phyloP scores from a whole-genome alignment of 2,113 vertebrate genomes.

The Parotia lawesii region DNA sequence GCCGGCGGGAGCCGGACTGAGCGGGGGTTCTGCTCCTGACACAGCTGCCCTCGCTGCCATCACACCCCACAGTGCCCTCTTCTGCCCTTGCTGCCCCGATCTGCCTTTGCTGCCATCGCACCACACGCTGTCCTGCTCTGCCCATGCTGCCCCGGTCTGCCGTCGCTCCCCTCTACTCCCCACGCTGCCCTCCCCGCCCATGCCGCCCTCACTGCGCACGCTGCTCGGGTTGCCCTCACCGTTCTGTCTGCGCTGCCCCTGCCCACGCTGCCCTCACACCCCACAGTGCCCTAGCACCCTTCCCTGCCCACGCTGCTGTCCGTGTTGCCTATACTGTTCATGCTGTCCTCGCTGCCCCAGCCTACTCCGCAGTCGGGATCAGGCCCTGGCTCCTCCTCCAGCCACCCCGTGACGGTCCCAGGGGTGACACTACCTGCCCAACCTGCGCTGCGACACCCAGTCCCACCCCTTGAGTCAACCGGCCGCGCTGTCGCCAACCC shows the following conservation, averaged over 20 bases:
- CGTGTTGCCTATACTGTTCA: accelerated
- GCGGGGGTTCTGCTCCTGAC: not conserved
- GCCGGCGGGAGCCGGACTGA: not conserved
- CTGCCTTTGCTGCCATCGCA: not conserved
- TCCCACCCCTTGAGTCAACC: constrained; percentile 41
- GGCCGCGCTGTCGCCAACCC: not conserved
- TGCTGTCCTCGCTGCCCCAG: not conserved
- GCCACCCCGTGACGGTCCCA: constrained; percentile 17
- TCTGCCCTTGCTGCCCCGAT: not conserved
- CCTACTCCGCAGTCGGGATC: not conserved
- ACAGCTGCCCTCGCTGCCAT: not conserved
- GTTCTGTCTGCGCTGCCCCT: not conserved
- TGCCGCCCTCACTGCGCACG: not conserved
- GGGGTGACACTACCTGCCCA: constrained; percentile 52
- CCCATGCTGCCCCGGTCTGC: not conserved
- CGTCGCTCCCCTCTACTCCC: not conserved
- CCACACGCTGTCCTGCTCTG: not conserved
- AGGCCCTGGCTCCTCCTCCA: not conserved
- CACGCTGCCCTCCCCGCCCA: not conserved
- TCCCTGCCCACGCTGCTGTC: not conserved
- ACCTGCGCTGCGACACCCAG: constrained; percentile 38
- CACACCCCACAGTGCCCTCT: not conserved
- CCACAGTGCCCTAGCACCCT: not conserved
- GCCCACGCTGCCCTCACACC: not conserved
- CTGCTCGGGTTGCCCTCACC: no score